Evolutionary conservation across 1,140 invertebrate genomes (phyloP), one percentile per base, ranked within the genome.

Genomic region (Pemphigus obesinymphae): DNA sequence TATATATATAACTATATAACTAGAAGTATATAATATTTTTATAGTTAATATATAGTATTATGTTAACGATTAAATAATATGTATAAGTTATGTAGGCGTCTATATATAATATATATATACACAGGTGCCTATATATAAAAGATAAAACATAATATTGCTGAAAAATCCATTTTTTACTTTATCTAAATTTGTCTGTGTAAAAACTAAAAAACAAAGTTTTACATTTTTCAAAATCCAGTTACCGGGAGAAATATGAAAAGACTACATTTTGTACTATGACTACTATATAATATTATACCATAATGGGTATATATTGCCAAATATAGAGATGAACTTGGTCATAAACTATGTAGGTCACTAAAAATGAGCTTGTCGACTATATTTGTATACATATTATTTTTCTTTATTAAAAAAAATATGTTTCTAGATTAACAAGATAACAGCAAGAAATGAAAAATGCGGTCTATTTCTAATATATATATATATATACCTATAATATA

Each of bases 321-420:
- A 31, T 50, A 15, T 50, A 31, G 23, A 50, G 26, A 73, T 63
- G 20, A 50, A 50, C 70, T 31, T 31, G 31, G 43, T 50, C 70
- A 31, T 73, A 73, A 73, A 50, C 50, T 50, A 73, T 73, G 17
- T 73, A 73, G 43, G 70, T 48, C 70, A 50, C 70, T 73, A 73
- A 50, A 73, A 73, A 50, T 20, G 43, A 50, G 26, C 15, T 20
- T 20, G 26, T 50, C 23, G 43, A 8, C 1, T 73, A 73, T 29
- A 8, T 31, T 73, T 72, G n/a, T n/a, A 45, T 29, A 31, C 23
- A 50, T 50, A 73, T 31, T 70, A 70, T 70, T 73, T 50, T 73
- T 50, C 70, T 73, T 50, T 73, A 73, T 73, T 73, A 73, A 73
- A 73, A 73, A 73, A 73, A 48, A 73, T 43, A 73, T n/a, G 4